Base-by-base conservation (phyloP, 2,113 vertebrate species). In the Boulengeromyrus knoepffleri region DNA sequence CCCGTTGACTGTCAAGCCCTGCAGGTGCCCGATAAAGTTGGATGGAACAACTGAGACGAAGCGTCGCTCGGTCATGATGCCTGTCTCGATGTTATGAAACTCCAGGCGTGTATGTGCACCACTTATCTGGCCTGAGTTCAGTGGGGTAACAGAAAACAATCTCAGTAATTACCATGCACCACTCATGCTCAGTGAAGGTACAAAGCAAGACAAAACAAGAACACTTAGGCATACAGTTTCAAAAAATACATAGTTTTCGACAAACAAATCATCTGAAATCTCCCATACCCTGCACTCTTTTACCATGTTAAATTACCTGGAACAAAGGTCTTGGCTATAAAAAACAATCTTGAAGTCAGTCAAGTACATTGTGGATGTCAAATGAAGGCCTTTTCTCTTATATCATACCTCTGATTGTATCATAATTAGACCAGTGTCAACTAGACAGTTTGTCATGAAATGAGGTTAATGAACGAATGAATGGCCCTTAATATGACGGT, bases 11-110 rank as follows among this genome's bases (percentile, higher is more conserved):
- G 95, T 91, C 47, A 99, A 95, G 90, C 97, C 97, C 77, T 98
- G 98, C 19, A 99, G 95, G 92, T 99, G 98, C 46, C 98, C 98
- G 0, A 99, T 95, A 93, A 99, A 99, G 95, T 99, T 98, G 21
- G 98, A 99, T 0, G 98, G 98, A 74, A 97, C 97, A 84, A 97
- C 96, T 0, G 98, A 97, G 93, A 97, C 97, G 93, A 98, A 99
- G 2, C 97, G 97, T 0, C 98, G 97, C 92, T 99, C 98, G 0
- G 98, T 99, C 97, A 98, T 97, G 94, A 99, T 98, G 89, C 98
- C 98, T 0, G 98, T 99, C 95, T 99, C 98, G 0, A 99, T 97
- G 96, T 97, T 98, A 96, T 99, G 98, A 94, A 98, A 97, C 93
- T 99, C 98, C 53, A 99, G 96, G 42, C 97, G 96, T 0, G 97